phyloP scores from a whole-genome alignment of 2,797 vertebrate species.

The Taeniopygia guttata region DNA sequence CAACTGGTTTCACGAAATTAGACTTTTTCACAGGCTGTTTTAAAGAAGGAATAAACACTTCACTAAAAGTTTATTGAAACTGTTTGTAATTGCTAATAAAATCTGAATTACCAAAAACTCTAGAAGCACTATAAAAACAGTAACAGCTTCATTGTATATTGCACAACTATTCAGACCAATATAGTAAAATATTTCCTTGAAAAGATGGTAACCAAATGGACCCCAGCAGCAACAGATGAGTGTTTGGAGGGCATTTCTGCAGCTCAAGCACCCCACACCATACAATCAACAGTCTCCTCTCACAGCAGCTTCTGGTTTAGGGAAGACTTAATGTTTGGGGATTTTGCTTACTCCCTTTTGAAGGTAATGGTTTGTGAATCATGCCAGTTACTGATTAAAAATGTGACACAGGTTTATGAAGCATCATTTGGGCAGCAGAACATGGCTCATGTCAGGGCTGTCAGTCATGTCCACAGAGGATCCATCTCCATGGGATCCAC shows the following conservation, averaged over 20 bases:
- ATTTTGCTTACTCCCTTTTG: background rate
- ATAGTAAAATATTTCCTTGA: background rate
- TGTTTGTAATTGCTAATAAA: slow-evolving; percentile 42
- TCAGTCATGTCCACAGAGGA: rapidly evolving
- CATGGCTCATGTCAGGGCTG: rapidly evolving
- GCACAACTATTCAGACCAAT: background rate
- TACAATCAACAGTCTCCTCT: background rate
- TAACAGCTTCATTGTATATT: background rate
- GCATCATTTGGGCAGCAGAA: background rate
- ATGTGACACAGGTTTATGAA: rapidly evolving
- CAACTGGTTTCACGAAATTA: background rate
- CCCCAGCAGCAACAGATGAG: background rate
- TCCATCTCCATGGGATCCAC: background rate
- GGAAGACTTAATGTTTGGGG: background rate
- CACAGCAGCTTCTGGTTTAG: background rate
- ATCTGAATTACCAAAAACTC: background rate
- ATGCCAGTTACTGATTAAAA: background rate
- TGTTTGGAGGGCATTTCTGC: background rate
- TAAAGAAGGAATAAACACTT: slow-evolving; percentile 17
- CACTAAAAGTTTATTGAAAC: slow-evolving; percentile 11
- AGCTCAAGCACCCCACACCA: background rate
- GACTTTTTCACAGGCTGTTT: background rate
- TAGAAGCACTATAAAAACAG: background rate
- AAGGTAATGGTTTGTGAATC: background rate
- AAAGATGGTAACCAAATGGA: background rate